Evolutionary conservation across 92 coral and sea anemone species (phyloP), one percentile per base, ranked within the genome.

Genomic region (Heliopora coerulea): DNA sequence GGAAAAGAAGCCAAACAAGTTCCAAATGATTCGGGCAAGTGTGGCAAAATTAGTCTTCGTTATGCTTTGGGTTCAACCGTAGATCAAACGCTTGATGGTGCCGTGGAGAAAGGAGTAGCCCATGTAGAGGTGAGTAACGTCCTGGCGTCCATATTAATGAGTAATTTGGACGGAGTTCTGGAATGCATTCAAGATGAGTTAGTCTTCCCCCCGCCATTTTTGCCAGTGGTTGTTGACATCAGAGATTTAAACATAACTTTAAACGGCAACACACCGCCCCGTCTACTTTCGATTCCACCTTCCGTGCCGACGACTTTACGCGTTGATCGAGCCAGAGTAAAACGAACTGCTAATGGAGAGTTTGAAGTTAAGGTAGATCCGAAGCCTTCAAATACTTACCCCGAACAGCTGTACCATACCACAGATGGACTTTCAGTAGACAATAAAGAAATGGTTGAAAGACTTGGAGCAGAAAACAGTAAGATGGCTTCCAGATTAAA

Each of bases 181-280:
- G 98, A 93, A 21, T 93, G 93, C 60, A 78, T 93, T 33, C 96
- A 93, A 59, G 98, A 93, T 61, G 98, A 93, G 61, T 66, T 93
- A 17, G 54, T 85, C 17, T 9, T 84, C 0, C 98, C 98, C 0
- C 84, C 84, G 18, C 77, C 77, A 21, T 70, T 70, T 31, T 86
- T 93, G 91, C 98, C 98, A 5, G 75, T 86, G 18, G 46, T 81
- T 33, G 76, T 90, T 1, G 89, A 93, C 48, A 80, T 93, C 11
- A 85, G 79, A 44, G 65, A 88, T 54, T 88, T 96, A 2, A 62
- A 68, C 19, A 78, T 93, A 30, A 85, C 83, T n/a, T 63, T 93
- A 39, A 49, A 75, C 31, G 89, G 88, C 54, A 96, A 93, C 49
- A 84, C 82, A 2, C 98, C 96, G 0, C 89, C 86, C 0, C 77